Percentiles rank a stretch among this genome's conserved stretches.
phyloP scores from a whole-genome alignment of 2,113 vertebrate genomes.

The Oceanites oceanicus region DNA sequence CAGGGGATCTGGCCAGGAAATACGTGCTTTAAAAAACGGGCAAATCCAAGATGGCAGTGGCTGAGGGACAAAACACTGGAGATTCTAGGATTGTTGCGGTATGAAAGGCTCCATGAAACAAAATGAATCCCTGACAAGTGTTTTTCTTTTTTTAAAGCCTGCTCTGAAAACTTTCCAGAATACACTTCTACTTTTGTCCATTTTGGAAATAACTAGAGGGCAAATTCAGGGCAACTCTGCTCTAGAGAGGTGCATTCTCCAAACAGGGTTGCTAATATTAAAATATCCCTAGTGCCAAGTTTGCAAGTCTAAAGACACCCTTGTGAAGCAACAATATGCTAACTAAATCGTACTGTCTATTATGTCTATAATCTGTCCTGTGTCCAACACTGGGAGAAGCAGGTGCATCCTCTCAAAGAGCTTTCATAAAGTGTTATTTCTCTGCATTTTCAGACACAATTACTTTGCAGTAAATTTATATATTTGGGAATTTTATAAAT shows the following conservation, averaged over 20 bases:
- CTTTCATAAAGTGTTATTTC: not conserved
- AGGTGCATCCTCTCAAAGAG: slow-evolving; percentile 2
- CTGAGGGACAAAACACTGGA: not conserved
- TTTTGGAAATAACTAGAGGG: not conserved
- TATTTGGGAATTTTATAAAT: not conserved
- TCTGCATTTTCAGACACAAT: not conserved
- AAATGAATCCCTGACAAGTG: not conserved
- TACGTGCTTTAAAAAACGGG: not conserved
- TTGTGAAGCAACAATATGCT: not conserved
- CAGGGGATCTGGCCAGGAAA: not conserved
- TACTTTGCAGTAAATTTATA: not conserved
- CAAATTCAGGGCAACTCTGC: not conserved
- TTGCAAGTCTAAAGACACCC: not conserved
- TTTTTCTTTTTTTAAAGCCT: not conserved
- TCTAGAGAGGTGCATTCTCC: not conserved
- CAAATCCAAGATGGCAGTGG: not conserved
- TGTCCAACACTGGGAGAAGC: not conserved
- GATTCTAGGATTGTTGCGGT: not conserved
- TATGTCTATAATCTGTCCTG: not conserved
- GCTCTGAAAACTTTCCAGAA: not conserved
- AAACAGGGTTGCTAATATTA: not conserved
- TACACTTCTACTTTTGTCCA: not conserved
- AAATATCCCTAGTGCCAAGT: not conserved
- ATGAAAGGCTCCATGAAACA: not conserved
- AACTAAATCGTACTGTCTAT: not conserved